Conservation (phyloP, 2,888 invertebrate species). For the Drosophila pseudotalamancana region DNA sequence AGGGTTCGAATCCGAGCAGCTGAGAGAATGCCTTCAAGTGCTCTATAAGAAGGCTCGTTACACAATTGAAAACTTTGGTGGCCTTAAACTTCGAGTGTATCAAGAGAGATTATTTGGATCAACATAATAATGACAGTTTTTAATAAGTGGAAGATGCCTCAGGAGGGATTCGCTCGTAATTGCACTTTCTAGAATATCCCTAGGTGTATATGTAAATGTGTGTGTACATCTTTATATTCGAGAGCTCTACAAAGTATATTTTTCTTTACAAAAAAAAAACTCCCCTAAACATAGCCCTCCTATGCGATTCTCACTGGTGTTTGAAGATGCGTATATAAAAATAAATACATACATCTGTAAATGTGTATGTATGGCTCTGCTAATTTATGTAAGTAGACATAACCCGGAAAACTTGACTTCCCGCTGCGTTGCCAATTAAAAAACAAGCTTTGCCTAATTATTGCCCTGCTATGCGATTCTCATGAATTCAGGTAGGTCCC, state of each 20-base stretch:
- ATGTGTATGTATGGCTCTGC: neutral
- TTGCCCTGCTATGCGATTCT: too few relatives aligned
- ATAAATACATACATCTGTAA: neutral
- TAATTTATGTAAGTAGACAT: too few relatives aligned
- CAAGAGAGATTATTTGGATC: conserved; percentile 36
- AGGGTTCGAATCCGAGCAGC: conserved; percentile 45
- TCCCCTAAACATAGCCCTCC: too few relatives aligned
- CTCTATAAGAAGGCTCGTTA: conserved; percentile 20
- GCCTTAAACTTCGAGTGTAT: conserved; percentile 14
- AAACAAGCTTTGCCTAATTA: too few relatives aligned
- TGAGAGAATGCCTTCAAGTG: conserved; percentile 53
- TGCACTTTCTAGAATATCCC: neutral
- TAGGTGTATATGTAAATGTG: neutral
- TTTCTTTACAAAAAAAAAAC: too few relatives aligned
- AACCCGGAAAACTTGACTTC: too few relatives aligned
- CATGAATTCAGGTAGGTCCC: too few relatives aligned
- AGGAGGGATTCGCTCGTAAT: conserved; percentile 19
- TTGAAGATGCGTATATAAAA: too few relatives aligned
- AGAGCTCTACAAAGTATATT: too few relatives aligned
- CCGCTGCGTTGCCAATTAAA: too few relatives aligned
- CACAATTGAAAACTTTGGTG: conserved; percentile 39
- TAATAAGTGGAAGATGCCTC: conserved; percentile 12
- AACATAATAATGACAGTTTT: conserved; percentile 40
- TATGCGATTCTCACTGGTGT: too few relatives aligned
- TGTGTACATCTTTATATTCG: neutral